Conservation (phyloP, 2,797 vertebrate genomes). For the Lophotriccus pileatus region DNA sequence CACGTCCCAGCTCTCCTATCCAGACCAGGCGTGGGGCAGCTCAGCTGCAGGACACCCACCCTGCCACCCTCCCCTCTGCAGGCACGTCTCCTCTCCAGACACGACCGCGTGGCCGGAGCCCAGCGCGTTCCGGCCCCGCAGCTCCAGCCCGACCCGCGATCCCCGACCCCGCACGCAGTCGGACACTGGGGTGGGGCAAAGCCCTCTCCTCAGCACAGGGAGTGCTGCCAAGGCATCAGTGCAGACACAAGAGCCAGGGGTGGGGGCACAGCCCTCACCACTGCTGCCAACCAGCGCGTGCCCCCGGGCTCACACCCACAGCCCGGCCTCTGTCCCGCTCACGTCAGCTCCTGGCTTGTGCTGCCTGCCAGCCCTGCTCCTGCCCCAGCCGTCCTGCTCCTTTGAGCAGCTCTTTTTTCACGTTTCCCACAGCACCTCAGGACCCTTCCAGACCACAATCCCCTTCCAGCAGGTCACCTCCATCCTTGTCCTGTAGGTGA, state of each 20-base stretch:
- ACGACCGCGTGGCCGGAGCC: accelerated
- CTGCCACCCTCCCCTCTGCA: accelerated
- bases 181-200: accelerated
- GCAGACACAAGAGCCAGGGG: accelerated
- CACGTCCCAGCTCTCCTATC: neutral
- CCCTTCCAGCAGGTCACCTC: neutral
- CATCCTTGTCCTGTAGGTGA: neutral
- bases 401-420: neutral
- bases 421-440: neutral
- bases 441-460: neutral
- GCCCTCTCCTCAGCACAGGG: neutral
- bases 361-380: neutral
- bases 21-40: accelerated
- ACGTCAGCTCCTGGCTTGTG: too few relatives aligned
- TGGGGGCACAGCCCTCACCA: accelerated
- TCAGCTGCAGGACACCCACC: neutral
- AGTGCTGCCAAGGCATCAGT: accelerated
- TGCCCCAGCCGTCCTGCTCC: neutral
- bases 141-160: accelerated
- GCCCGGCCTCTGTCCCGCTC: accelerated
- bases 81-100: neutral
- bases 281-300: accelerated
- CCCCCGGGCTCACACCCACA: neutral
- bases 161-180: accelerated
- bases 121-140: accelerated